Evolutionary conservation across 2,888 invertebrate species (phyloP).

Genomic region (Archips xylosteana): DNA sequence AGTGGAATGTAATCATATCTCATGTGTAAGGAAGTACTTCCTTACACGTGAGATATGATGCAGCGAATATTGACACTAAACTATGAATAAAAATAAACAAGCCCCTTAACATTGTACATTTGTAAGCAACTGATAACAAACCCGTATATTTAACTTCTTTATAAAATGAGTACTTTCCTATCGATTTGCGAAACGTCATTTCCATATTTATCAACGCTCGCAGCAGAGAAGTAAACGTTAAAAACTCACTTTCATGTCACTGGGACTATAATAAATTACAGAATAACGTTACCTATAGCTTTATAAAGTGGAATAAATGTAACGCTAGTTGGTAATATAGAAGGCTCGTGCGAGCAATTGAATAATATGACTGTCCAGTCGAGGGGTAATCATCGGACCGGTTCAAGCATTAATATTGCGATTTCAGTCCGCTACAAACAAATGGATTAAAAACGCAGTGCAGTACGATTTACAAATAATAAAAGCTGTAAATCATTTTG

Average conservation of each 20-base stretch:
- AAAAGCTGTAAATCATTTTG: background rate
- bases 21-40: no score
- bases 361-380: conserved; percentile 66
- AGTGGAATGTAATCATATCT: no score
- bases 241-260: conserved; percentile 34
- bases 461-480: background rate
- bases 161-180: conserved; percentile 34
- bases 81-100: conserved; percentile 4
- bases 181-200: conserved; percentile 27
- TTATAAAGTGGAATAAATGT: conserved; percentile 43
- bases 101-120: conserved; percentile 33
- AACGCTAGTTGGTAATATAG: conserved; percentile 56
- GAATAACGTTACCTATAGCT: conserved; percentile 33
- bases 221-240: background rate
- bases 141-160: conserved; percentile 34
- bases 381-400: conserved; percentile 62
- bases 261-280: conserved; percentile 17
- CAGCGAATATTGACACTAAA: background rate
- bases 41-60: no score
- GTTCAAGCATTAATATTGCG: conserved; percentile 41
- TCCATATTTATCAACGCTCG: conserved; percentile 22
- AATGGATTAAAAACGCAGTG: conserved; percentile 7
- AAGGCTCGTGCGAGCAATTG: conserved; percentile 64
- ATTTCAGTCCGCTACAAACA: conserved; percentile 19
- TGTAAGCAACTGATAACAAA: conserved; percentile 21